Evolutionary conservation across 2,797 vertebrate genomes (phyloP), one percentile per base, ranked within the genome.

Genomic region (Sciaenops ocellatus): DNA sequence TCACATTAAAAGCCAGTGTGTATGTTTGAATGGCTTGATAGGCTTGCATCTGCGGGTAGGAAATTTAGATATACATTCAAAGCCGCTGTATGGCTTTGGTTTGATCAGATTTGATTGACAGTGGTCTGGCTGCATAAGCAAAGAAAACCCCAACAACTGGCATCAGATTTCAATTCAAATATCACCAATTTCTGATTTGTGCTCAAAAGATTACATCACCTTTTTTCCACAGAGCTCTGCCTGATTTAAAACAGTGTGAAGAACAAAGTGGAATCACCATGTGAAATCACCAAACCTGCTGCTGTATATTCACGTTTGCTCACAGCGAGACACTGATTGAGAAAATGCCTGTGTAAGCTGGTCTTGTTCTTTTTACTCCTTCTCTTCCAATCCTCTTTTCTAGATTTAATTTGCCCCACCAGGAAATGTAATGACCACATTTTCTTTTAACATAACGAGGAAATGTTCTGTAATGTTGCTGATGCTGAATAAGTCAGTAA

Each of bases 1-100:
- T 81, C 34, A 54, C 54, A 57, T 12, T 47, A 59, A 79, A 86
- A 85, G 26, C 52, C 69, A 20, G 20, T 34, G 42, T 13, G 10
- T 51, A 41, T 55, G 69, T 79, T 74, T 72, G 62, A 76, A 47
- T 34, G 44, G 42, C 28, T 67, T 22, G 51, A 17, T 42, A n/a
- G 65, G 67, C 60, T 57, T 61, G 9, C 13, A 22, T 73, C 7
- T 79, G 41, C 9, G 17, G 47, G 60, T 8, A 17, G 24, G 30
- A 47, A 20, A 15, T 73, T 3, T 24, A 7, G 34, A 46, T 34
- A 34, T 12, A 9, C 6, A 22, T 44, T 44, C 38, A 42, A 26
- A 50, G 11, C 20, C n/a, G 11, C 16, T 52, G 34, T 48, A 5
- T 50, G 13, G 42, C 3, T 47, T 7, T 26, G 22, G 30, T 59